These are phyloP conservation scores for Daboia siamensis DNA, from an alignment of 2,113 vertebrate genomes.

Conservation along the genomic window DNA sequence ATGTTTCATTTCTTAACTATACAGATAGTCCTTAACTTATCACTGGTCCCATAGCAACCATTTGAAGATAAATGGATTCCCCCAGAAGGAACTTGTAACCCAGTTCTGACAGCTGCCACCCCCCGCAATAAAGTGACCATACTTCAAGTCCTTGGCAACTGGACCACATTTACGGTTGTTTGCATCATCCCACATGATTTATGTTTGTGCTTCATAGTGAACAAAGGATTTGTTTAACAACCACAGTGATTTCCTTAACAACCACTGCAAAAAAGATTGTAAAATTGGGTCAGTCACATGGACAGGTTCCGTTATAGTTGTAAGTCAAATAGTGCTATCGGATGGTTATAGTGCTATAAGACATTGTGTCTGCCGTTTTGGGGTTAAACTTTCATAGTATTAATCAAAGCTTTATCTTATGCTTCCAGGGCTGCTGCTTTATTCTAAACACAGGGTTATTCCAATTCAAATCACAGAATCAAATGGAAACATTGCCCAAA, in stretches of 20 bases:
- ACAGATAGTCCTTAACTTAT: neutral
- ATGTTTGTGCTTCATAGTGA: neutral
- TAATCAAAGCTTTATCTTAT: neutral
- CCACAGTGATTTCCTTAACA: too few relatives aligned
- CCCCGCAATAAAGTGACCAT: neutral
- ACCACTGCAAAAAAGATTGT: neutral
- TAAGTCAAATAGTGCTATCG: neutral
- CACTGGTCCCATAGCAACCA: neutral
- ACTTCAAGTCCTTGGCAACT: neutral
- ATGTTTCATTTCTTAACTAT: neutral
- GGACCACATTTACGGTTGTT: neutral
- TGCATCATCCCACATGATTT: neutral
- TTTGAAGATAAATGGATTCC: neutral
- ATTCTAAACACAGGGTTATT: neutral
- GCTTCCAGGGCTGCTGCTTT: neutral
- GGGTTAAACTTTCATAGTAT: neutral
- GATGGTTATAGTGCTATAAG: neutral
- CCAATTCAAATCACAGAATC: neutral
- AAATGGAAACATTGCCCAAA: neutral
- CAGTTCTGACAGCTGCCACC: neutral
- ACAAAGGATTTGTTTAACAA: neutral
- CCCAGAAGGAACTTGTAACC: neutral
- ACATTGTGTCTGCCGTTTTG: neutral
- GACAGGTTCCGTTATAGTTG: neutral
- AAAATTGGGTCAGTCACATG: neutral